A percentile compares a stretch with the other conserved stretches of the same genome.
phyloP scores from a whole-genome alignment of 2,113 vertebrate genomes.

The Cyphomyrus plagiostoma region DNA sequence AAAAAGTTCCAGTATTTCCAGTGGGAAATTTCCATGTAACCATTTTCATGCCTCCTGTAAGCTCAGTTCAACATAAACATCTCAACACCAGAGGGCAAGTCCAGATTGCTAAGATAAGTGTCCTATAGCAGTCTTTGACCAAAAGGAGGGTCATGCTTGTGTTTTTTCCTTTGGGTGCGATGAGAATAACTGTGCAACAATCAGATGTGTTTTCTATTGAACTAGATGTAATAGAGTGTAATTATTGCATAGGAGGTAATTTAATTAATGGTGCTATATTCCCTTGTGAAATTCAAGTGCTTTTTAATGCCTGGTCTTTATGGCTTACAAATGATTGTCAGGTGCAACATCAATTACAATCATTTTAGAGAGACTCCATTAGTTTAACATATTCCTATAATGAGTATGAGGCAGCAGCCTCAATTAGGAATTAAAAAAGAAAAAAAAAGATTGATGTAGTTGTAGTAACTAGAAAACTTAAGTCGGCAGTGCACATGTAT shows the following conservation, averaged over 20 bases:
- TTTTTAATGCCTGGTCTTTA: constrained; percentile 60
- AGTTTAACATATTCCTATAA: constrained; percentile 67
- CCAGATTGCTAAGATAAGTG: background rate
- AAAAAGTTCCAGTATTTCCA: background rate
- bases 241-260: constrained; percentile 82
- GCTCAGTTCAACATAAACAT: background rate
- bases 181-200: constrained; percentile 52
- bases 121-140: background rate
- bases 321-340: constrained; percentile 77
- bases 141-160: constrained; percentile 46
- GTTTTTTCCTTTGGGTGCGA: constrained; percentile 22
- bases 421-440: background rate
- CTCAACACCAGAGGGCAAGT: background rate
- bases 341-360: constrained; percentile 73
- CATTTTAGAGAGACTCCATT: constrained; percentile 79
- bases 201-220: constrained; percentile 53
- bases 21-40: background rate
- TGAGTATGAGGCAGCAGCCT: constrained; percentile 52
- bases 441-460: background rate
- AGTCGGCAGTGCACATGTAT: background rate
- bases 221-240: constrained; percentile 54
- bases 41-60: background rate
- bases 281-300: constrained; percentile 67
- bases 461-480: background rate
- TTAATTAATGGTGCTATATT: constrained; percentile 74